Evolutionary conservation across 2,797 vertebrate genomes (phyloP).

Genomic region (Columba guinea): DNA sequence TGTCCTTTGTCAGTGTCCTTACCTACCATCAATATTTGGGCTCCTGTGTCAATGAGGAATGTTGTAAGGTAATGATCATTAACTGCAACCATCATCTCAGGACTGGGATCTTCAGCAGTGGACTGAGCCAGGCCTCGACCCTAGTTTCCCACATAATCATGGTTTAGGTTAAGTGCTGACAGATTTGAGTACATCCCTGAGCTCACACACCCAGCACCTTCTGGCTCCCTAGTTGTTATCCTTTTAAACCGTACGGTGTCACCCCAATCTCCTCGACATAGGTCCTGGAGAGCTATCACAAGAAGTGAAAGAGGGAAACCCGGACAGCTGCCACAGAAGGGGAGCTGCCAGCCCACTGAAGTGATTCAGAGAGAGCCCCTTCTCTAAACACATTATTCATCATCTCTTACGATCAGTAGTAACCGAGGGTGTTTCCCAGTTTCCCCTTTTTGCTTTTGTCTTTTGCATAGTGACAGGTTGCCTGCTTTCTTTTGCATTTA

Average conservation of each 20-base stretch:
- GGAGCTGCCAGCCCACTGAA: neutral
- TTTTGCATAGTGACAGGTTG: neutral
- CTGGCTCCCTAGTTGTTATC: neutral
- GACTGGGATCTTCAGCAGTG: neutral
- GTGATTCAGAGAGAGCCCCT: neutral
- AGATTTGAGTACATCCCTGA: neutral
- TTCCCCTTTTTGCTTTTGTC: neutral
- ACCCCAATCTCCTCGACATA: neutral
- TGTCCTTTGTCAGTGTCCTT: neutral
- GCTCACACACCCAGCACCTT: neutral
- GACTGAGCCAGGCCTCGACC: neutral
- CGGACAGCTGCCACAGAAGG: neutral
- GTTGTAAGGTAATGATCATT: neutral
- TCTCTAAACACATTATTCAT: neutral
- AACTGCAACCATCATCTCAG: neutral
- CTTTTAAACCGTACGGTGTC: neutral
- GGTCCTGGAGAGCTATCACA: neutral
- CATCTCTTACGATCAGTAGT: neutral
- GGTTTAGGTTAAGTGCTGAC: neutral
- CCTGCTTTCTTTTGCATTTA: neutral
- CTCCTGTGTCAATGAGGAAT: neutral
- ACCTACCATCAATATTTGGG: rapidly evolving
- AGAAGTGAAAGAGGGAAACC: neutral
- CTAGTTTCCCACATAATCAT: neutral
- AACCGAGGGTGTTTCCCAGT: neutral